Base-by-base conservation (phyloP, 2,888 invertebrate genomes). In the Eustalomyia histrio region DNA sequence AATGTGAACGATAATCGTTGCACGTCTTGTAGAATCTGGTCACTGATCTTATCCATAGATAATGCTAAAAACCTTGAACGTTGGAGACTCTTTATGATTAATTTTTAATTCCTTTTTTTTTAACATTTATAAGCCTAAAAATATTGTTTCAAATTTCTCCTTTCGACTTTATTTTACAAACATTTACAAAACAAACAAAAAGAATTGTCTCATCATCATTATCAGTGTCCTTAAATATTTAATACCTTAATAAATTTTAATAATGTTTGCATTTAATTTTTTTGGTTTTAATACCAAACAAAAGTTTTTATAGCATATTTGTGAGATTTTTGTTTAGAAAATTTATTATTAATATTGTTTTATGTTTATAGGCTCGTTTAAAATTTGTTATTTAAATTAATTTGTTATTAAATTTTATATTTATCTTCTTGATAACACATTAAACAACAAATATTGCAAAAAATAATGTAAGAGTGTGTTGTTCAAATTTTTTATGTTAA, bases 241-340 rank as follows among this genome's bases (percentile, higher is more conserved):
- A 43, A 61, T 61, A 14, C 43, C 21, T 61, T 61, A 21, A 61
- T 47, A 61, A 61, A 61, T 47, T 61, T 47, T 47, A 61, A 61
- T 61, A 14, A 18, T 47, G 9, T 21, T 60, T 39, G 17, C 60
- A 60, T 60, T 60, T 39, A 17, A 29, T 57, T 57, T 29, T 12
- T 24, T 24, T 55, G 18, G 24, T 55, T 5, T 3, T 3, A 21
- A 9, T 24, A 14, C 1, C 29, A 57, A 12, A 29, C 57, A n/a
- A 6, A n/a, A 2, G 4, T 43, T 61, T 24, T 21, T 61, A 47
- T n/a, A 21, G 61, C 43, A 1, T 61, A 61, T 21, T 61, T 60
- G 18, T 47, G 47, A 47, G 61, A 61, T 61, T 61, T 33, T 9
- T n/a, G n/a, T n/a, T 35, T 17, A 8, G 6, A n/a, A 14, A n/a